Conservation (phyloP, 2,113 vertebrate genomes). For the Prionailurus bengalensis region DNA sequence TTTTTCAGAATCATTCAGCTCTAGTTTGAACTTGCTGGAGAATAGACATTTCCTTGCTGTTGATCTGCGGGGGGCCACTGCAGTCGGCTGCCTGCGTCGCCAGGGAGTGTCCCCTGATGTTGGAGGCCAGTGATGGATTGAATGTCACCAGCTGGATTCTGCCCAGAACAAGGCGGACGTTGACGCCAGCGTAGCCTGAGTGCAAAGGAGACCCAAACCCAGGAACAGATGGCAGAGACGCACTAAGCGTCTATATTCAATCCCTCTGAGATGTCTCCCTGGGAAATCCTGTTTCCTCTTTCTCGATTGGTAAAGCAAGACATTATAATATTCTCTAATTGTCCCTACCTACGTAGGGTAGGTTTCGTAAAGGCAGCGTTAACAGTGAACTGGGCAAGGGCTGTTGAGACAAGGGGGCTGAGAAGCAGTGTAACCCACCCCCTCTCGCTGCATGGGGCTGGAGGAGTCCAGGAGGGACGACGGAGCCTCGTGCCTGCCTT, state of each 20-base stretch:
- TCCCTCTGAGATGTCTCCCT: background rate
- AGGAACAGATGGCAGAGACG: background rate
- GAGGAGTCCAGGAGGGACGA: background rate
- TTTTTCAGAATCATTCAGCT: background rate
- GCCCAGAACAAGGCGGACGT: background rate
- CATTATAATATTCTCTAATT: constrained; percentile 43
- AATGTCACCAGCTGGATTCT: constrained; percentile 11
- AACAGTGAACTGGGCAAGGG: background rate
- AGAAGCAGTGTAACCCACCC: background rate
- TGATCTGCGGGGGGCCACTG: background rate
- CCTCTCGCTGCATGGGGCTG: rapidly evolving
- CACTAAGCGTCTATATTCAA: background rate
- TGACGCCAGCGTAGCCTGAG: background rate
- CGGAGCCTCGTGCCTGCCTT: background rate
- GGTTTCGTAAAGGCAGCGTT: background rate
- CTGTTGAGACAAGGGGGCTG: background rate
- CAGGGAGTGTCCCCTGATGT: background rate
- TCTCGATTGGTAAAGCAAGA: constrained; percentile 44
- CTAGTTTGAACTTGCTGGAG: background rate
- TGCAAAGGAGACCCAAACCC: background rate
- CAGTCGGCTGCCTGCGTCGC: background rate
- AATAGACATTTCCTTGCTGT: background rate
- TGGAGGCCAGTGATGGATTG: background rate
- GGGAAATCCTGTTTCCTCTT: constrained; percentile 18
- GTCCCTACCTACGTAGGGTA: background rate